Conservation (phyloP, 2,113 vertebrate species). For the Damaliscus lunatus region DNA sequence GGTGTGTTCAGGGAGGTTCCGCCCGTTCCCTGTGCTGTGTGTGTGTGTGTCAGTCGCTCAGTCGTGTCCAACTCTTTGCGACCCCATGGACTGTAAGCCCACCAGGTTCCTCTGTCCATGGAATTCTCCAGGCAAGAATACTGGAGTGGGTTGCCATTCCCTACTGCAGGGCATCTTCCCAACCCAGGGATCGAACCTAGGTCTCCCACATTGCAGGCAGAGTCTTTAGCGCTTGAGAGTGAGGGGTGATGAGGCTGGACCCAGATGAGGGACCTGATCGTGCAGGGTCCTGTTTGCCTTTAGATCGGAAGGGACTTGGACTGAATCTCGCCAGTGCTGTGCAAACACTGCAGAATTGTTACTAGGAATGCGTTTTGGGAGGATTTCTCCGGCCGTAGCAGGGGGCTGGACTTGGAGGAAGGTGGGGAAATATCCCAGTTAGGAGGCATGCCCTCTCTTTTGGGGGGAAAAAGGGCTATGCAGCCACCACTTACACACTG, state of each 20-base stretch:
- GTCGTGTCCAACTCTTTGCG: neutral
- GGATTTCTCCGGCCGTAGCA: neutral
- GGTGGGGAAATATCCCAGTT: neutral
- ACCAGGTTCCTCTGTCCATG: neutral
- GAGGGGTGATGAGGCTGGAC: neutral
- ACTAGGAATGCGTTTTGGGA: neutral
- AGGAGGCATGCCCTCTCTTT: neutral
- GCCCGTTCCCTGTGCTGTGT: neutral
- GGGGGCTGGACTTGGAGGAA: neutral
- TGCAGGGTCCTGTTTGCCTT: neutral
- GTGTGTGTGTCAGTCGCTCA: neutral
- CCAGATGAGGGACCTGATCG: neutral
- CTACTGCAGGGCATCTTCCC: neutral
- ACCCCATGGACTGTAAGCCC: neutral
- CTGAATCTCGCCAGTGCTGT: neutral
- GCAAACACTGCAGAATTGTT: neutral
- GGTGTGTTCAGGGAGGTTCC: neutral
- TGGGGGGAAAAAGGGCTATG: fast-evolving
- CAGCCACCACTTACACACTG: neutral
- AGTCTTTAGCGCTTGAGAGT: neutral
- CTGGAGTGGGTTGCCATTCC: neutral
- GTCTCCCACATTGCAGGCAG: neutral
- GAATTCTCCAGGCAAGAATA: neutral
- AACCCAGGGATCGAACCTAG: neutral
- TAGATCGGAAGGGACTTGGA: neutral